These are phyloP conservation scores for Drosophila pruinosa DNA, from an alignment of 1,140 invertebrate genomes.

Conservation along the genomic window DNA sequence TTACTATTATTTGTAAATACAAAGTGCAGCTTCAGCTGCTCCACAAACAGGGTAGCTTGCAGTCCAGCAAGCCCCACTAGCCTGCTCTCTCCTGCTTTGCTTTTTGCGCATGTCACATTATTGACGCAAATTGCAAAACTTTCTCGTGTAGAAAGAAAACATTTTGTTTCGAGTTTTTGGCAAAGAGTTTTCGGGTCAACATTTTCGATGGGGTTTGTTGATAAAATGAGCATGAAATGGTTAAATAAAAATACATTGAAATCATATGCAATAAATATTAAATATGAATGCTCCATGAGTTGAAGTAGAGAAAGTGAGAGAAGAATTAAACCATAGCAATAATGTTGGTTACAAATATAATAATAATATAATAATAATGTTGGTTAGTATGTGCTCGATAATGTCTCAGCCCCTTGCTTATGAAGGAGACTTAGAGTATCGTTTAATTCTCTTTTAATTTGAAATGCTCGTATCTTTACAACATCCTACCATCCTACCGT, in stretches of 20 bases:
- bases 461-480: too few relatives aligned
- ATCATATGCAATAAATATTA: background rate
- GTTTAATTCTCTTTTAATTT: too few relatives aligned
- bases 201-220: background rate
- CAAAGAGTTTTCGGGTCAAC: background rate
- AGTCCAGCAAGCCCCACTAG: background rate
- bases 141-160: conserved; percentile 1
- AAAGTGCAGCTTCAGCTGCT: too few relatives aligned
- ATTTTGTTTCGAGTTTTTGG: conserved; percentile 1
- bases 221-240: background rate
- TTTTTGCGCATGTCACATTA: conserved; percentile 6
- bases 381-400: too few relatives aligned
- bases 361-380: too few relatives aligned
- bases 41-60: background rate
- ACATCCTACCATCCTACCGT: too few relatives aligned
- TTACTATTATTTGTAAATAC: too few relatives aligned
- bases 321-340: too few relatives aligned
- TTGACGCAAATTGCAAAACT: conserved; percentile 8
- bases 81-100: background rate
- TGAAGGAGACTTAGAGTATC: too few relatives aligned
- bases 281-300: too few relatives aligned
- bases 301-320: background rate
- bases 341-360: too few relatives aligned
- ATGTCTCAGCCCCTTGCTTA: too few relatives aligned
- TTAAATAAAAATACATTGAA: background rate